These are phyloP conservation scores for Pseudorectes ferrugineus DNA, from an alignment of 2,113 vertebrate genomes.

Conservation along the genomic window DNA sequence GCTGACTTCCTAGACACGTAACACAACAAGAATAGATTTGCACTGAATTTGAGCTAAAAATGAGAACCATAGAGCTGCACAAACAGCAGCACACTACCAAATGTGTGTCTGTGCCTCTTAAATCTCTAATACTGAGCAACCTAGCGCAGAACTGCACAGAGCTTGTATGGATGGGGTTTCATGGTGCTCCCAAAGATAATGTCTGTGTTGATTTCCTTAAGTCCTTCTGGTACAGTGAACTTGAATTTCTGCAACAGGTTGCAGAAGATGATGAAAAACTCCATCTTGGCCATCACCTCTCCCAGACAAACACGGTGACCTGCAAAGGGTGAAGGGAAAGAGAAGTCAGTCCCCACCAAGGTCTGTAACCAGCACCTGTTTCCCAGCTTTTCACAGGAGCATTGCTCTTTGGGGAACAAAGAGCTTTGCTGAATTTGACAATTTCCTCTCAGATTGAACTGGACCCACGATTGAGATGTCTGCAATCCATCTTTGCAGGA, in stretches of 20 bases:
- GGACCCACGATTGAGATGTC: fast-evolving
- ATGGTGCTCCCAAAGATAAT: slow-evolving; percentile 17
- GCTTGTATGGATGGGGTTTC: slow-evolving; percentile 29
- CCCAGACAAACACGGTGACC: slow-evolving; percentile 34
- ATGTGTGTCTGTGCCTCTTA: neutral
- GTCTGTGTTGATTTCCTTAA: neutral
- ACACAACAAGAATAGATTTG: neutral
- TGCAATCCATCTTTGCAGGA: neutral
- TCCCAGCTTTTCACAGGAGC: neutral
- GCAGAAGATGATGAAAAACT: slow-evolving; percentile 63
- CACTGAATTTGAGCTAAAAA: neutral
- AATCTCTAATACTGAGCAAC: neutral
- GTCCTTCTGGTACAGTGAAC: slow-evolving; percentile 46
- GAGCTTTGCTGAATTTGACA: neutral
- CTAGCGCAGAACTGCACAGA: slow-evolving; percentile 13
- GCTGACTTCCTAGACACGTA: neutral
- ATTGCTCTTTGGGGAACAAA: neutral
- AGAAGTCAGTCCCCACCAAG: neutral
- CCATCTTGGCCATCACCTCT: slow-evolving; percentile 45
- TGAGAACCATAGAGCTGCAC: neutral
- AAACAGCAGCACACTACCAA: neutral
- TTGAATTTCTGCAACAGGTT: slow-evolving; percentile 36
- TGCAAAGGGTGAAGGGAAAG: neutral
- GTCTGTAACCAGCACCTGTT: neutral
- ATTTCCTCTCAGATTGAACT: neutral